Evolutionary conservation across 2,797 vertebrate genomes (phyloP).

Genomic region (Mergus octosetaceus): DNA sequence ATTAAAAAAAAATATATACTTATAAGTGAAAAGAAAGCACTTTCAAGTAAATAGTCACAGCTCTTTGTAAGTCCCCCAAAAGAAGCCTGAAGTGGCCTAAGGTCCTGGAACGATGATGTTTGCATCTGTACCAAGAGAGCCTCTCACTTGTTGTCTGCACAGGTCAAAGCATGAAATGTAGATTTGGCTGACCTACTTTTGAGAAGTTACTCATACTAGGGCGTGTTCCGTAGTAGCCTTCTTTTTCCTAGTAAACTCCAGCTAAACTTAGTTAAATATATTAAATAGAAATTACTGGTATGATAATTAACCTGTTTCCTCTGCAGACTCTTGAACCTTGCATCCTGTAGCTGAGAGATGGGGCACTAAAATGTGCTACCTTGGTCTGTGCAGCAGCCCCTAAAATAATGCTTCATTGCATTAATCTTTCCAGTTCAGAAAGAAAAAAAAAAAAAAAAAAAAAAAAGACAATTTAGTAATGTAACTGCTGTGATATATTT

Average conservation of each 20-base stretch:
- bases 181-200: conserved; percentile 60
- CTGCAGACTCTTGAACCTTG: not conserved
- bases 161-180: not conserved
- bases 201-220: conserved; percentile 34
- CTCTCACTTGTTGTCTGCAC: not conserved
- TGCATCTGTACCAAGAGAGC: not conserved
- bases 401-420: not conserved
- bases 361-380: not conserved
- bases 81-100: not conserved
- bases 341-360: not conserved
- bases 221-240: not conserved
- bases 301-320: not conserved
- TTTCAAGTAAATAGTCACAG: not conserved
- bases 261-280: not conserved
- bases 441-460: not conserved
- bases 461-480: not conserved
- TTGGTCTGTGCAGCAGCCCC: not conserved
- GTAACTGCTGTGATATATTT: not conserved
- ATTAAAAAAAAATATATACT: not conserved
- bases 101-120: not conserved
- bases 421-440: not conserved
- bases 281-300: not conserved
- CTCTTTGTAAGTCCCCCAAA: not conserved
- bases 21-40: not conserved
- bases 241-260: not conserved